Conservation (phyloP, 2,888 invertebrate species). For the Galeruca laticollis region DNA sequence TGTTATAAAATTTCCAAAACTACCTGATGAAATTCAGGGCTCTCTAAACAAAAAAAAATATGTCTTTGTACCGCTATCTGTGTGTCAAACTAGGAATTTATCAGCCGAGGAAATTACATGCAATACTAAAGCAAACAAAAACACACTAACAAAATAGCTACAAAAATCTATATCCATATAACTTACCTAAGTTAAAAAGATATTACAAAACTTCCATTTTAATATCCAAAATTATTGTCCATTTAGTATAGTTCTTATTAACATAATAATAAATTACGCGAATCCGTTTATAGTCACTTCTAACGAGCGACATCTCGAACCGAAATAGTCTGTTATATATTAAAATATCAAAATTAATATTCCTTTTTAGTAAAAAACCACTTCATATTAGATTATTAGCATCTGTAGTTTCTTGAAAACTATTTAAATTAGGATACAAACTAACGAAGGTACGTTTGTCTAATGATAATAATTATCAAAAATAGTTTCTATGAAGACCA, state of each 20-base stretch:
- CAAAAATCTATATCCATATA: not conserved
- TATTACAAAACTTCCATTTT: conserved; percentile 22
- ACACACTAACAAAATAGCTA: not conserved
- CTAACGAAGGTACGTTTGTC: too few species aligned
- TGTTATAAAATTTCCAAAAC: too few species aligned
- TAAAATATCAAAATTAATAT: not conserved
- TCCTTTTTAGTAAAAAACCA: not conserved
- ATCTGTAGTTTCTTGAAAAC: not conserved
- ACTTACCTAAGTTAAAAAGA: conserved; percentile 24
- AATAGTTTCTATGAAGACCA: too few species aligned
- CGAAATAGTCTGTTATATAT: not conserved
- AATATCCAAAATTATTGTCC: conserved; percentile 12
- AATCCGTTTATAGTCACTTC: not conserved
- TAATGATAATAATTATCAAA: too few species aligned
- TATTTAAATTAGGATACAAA: too few species aligned
- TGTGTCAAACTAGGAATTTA: too few species aligned
- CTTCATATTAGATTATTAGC: too few species aligned
- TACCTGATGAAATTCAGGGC: too few species aligned
- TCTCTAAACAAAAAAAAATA: too few species aligned
- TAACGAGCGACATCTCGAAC: not conserved
- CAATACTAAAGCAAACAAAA: not conserved
- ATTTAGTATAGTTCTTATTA: not conserved
- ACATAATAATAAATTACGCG: not conserved
- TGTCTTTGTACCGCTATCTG: too few species aligned
- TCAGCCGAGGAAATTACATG: not conserved